Conservation (phyloP, 2,113 vertebrate species). For the Uria lomvia region DNA sequence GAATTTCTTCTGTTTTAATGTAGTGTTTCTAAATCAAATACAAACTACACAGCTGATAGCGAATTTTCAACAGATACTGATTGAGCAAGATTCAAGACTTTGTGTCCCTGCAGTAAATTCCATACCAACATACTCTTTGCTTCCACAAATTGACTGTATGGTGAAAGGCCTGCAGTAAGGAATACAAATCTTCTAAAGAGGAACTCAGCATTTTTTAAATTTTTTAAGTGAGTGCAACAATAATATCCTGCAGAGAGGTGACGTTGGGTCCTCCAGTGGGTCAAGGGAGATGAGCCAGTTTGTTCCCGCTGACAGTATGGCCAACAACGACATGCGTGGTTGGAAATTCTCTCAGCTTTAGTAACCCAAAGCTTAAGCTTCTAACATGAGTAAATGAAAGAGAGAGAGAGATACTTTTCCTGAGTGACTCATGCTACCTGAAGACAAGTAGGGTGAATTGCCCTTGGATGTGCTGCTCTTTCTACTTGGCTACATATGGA, state of each 20-base stretch:
- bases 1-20: not conserved
- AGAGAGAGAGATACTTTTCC: not conserved
- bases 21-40: not conserved
- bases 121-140: not conserved
- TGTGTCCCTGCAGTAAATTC: not conserved
- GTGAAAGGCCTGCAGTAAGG: fast-evolving
- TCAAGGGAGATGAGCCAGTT: not conserved
- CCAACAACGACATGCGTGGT: not conserved
- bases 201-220: not conserved
- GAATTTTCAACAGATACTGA: not conserved
- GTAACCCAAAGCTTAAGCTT: not conserved
- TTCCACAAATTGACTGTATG: not conserved
- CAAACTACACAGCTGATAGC: not conserved
- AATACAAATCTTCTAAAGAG: not conserved
- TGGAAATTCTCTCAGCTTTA: not conserved
- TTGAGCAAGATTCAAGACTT: not conserved
- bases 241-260: not conserved
- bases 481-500: not conserved
- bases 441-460: not conserved
- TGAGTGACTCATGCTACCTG: not conserved
- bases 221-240: not conserved
- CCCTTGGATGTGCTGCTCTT: not conserved
- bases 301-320: not conserved
- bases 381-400: not conserved
- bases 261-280: fast-evolving